Evolutionary conservation across 1,140 invertebrate species (phyloP), one percentile per base, ranked within the genome.

Genomic region (Heterodera carotae): DNA sequence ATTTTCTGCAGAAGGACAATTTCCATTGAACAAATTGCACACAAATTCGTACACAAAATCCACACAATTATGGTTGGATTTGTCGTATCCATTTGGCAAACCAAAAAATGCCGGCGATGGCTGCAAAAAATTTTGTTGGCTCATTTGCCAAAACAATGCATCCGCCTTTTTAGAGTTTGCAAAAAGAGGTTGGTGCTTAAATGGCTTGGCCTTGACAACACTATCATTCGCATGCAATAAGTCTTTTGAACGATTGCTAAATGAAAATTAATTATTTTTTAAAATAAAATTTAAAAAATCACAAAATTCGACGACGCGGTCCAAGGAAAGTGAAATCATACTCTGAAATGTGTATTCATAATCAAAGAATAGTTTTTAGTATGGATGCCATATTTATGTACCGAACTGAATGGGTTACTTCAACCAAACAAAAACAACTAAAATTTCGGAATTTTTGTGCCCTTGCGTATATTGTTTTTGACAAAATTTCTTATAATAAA

Each of bases 41-140:
- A 56, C 48, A 56, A 56, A 56, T 56, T 56, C 48, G 48, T 56
- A 56, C 48, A 56, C 48, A 56, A 56, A 56, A 56, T 56, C 18
- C 15, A 56, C 48, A 56, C 15, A 56, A 56, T 12, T 56, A 18
- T 4, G 48, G 12, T 4, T 2, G 22, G 5, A 1, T n/a, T 56
- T 22, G 2, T 56, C 48, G 22, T 56, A 56, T 5, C 48, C 18
- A 56, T 22, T 3, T 22, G 22, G 2, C 48, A 12, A 56, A 1
- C 18, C 18, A 2, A 22, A 56, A n/a, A 2, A 3, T n/a, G 1
- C 48, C 12, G 48, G 48, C 15, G 18, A 15, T 56, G 5, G 15
- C 22, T 15, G 15, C 15, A 56, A 22, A 56, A 56, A 56, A 56
- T 56, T 56, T 2, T 4, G 48, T 56, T 22, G 48, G 15, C 48